Evolutionary conservation across 2,113 vertebrate genomes (phyloP).

Genomic region (Chaenocephalus aceratus): DNA sequence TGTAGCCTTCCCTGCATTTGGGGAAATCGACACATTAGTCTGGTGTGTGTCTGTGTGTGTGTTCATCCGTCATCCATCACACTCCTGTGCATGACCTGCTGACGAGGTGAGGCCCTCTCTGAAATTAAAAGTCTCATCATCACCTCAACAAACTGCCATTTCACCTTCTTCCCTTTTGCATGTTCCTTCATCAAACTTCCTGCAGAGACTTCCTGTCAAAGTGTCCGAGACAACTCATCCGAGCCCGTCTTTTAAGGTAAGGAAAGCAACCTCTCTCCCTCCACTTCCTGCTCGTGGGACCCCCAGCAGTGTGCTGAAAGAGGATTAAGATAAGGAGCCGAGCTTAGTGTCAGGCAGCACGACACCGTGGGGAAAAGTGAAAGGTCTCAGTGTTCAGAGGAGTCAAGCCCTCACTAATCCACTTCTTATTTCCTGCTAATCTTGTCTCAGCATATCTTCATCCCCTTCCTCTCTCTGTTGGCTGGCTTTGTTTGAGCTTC

Average conservation of each 20-base stretch:
- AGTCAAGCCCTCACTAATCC: constrained; percentile 79
- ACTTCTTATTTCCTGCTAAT: constrained; percentile 80
- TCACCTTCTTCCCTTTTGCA: constrained; percentile 12
- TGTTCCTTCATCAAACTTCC: constrained; percentile 10
- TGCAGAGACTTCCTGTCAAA: constrained; percentile 5
- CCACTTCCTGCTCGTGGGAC: constrained; percentile 73
- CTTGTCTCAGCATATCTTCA: constrained; percentile 77
- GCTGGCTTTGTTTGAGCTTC: constrained; percentile 66
- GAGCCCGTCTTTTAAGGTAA: constrained; percentile 46
- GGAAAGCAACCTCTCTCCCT: constrained; percentile 46
- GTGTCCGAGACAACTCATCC: constrained; percentile 6
- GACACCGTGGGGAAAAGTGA: constrained; percentile 69
- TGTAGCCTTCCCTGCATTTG: constrained; percentile 77
- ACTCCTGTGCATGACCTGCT: constrained; percentile 2
- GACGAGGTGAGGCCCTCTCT: constrained; percentile 27
- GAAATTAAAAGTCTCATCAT: constrained; percentile 17
- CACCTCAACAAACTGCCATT: constrained; percentile 8
- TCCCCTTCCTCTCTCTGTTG: constrained; percentile 72
- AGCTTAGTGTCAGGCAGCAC: constrained; percentile 80
- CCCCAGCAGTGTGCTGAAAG: constrained; percentile 68
- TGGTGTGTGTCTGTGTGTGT: constrained; percentile 20
- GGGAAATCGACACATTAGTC: constrained; percentile 59
- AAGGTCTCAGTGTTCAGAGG: constrained; percentile 75
- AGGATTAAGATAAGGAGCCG: constrained; percentile 81
- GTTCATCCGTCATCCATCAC: constrained; percentile 30